Evolutionary conservation across 2,113 vertebrate genomes (phyloP).

Genomic region (Hippopotamus amphibius): DNA sequence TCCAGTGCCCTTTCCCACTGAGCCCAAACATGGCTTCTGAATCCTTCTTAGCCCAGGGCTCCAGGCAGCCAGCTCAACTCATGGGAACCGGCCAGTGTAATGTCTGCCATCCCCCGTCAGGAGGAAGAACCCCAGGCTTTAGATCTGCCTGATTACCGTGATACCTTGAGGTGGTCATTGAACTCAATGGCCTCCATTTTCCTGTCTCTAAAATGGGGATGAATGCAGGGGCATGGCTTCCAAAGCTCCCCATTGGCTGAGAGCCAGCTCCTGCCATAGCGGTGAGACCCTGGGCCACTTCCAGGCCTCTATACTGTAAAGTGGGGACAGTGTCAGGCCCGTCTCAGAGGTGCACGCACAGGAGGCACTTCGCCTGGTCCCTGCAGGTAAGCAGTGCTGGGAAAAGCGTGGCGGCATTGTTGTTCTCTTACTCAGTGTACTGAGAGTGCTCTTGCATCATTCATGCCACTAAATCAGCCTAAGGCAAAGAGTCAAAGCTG

Average conservation of each 20-base stretch:
- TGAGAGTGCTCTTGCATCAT: fast-evolving
- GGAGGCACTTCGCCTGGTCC: background rate
- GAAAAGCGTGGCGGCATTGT: fast-evolving
- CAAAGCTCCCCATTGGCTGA: fast-evolving
- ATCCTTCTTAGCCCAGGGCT: background rate
- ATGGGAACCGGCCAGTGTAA: background rate
- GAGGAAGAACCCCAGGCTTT: background rate
- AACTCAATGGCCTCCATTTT: background rate
- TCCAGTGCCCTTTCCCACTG: background rate
- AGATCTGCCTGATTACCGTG: background rate
- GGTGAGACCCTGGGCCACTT: fast-evolving
- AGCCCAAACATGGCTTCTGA: background rate
- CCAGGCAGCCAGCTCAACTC: background rate
- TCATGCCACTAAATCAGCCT: fast-evolving
- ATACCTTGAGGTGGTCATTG: background rate
- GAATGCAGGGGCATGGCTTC: background rate
- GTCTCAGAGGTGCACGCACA: fast-evolving
- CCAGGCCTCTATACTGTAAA: background rate
- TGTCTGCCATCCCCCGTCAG: fast-evolving
- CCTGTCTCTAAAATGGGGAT: background rate
- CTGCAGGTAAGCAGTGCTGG: background rate
- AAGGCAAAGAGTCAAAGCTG: background rate
- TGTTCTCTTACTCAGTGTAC: fast-evolving
- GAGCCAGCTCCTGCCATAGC: background rate
- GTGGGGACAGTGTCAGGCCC: background rate